These are phyloP conservation scores for Drosophila tanythrix DNA, from an alignment of 2,888 invertebrate genomes.

Conservation along the genomic window DNA sequence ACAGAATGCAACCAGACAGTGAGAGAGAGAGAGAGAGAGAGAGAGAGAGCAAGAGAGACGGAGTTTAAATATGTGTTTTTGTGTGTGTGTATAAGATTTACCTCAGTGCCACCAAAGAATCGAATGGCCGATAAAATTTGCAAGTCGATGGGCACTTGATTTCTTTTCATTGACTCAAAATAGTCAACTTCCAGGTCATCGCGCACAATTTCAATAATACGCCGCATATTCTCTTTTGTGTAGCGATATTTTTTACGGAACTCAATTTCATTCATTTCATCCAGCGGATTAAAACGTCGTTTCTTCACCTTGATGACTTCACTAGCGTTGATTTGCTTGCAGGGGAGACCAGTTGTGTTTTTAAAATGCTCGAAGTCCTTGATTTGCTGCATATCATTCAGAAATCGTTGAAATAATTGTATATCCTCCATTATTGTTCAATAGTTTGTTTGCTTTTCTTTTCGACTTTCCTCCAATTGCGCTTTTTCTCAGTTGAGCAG, in stretches of 20 bases:
- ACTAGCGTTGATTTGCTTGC: not conserved
- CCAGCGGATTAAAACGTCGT: slow-evolving; percentile 69
- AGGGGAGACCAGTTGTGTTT: slow-evolving; percentile 13
- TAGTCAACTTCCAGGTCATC: slow-evolving; percentile 76
- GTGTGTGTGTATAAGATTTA: slow-evolving; percentile 24
- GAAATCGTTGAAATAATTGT: slow-evolving; percentile 60
- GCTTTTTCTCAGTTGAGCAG: not conserved
- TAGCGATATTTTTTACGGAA: slow-evolving; percentile 76
- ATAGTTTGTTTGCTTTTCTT: slow-evolving; percentile 6
- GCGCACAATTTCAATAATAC: slow-evolving; percentile 77
- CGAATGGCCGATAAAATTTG: slow-evolving; percentile 78
- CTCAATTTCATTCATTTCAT: slow-evolving; percentile 71
- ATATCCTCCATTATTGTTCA: slow-evolving; percentile 61
- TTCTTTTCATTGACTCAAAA: slow-evolving; percentile 59
- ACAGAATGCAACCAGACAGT: not conserved
- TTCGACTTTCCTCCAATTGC: not conserved
- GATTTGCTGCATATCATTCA: slow-evolving; percentile 68
- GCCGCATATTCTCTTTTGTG: slow-evolving; percentile 76
- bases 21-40: not conserved
- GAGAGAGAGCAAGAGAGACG: not conserved
- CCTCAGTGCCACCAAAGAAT: slow-evolving; percentile 78
- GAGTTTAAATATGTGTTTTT: not conserved
- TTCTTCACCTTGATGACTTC: slow-evolving; percentile 14
- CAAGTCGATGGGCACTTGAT: slow-evolving; percentile 79
- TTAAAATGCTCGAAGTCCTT: slow-evolving; percentile 53